A percentile compares a stretch with the other conserved stretches of the same genome.
Evolutionary conservation across 1,140 invertebrate species (phyloP).

Genomic region (Nixonia krombeini): DNA sequence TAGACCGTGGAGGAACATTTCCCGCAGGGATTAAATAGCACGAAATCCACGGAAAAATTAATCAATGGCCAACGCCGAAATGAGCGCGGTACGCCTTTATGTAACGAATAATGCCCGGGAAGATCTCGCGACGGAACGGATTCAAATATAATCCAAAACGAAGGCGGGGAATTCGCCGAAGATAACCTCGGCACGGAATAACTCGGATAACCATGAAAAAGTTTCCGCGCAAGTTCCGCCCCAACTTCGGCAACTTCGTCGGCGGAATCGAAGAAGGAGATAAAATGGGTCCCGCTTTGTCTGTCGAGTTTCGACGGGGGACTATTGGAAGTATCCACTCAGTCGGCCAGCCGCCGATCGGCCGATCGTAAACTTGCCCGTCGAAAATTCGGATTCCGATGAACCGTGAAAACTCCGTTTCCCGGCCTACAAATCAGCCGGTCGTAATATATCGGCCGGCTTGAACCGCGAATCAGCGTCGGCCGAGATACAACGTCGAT

Average conservation of each 20-base stretch:
- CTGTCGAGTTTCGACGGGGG: conserved; percentile 32
- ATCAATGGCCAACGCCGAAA: conserved; percentile 5
- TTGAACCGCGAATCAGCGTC: conserved; percentile 61
- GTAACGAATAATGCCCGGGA: conserved; percentile 12
- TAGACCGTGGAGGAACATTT: too few relatives aligned
- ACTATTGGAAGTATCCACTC: conserved; percentile 15
- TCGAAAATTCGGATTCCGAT: conserved; percentile 38
- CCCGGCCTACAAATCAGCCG: conserved; percentile 63
- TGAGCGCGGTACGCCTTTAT: background rate
- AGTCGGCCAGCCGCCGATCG: conserved; percentile 11
- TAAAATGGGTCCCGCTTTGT: conserved; percentile 37
- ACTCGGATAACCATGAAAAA: conserved; percentile 56
- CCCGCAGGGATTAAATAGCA: background rate
- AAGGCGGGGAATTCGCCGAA: conserved; percentile 39
- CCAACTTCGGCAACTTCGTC: conserved; percentile 52
- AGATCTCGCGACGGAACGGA: conserved; percentile 51
- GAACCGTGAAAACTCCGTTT: conserved; percentile 40
- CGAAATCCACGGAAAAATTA: background rate
- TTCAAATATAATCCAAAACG: conserved; percentile 22
- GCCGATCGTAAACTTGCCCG: conserved; percentile 55
- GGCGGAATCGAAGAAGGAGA: conserved; percentile 52
- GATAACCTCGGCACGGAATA: conserved; percentile 50
- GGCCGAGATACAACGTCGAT: background rate
- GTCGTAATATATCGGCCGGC: conserved; percentile 66
- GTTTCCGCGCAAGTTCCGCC: conserved; percentile 55